Evolutionary conservation across 2,113 vertebrate genomes (phyloP).

Genomic region (Sporophila hypoxantha): DNA sequence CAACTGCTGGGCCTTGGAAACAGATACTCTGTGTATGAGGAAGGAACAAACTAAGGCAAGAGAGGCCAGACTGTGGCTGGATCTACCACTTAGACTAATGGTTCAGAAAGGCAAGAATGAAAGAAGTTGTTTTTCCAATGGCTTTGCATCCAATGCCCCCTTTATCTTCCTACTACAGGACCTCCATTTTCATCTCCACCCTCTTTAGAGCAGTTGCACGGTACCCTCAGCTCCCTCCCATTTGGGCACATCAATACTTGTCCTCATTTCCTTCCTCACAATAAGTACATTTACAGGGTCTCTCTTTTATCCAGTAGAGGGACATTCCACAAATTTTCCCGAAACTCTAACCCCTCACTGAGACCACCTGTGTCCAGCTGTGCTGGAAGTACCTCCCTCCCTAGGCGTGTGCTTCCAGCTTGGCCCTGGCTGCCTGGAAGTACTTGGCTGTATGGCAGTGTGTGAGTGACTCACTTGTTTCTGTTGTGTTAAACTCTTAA

Average conservation of each 20-base stretch:
- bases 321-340: neutral
- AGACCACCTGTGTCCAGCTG: neutral
- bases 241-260: accelerated
- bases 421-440: accelerated
- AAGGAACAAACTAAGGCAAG: neutral
- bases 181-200: neutral
- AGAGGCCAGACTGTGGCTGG: neutral
- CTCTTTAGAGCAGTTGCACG: neutral
- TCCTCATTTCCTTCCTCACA: neutral
- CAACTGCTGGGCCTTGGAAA: constrained; percentile 7
- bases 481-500: neutral
- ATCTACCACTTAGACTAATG: neutral
- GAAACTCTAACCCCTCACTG: neutral
- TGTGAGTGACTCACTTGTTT: neutral
- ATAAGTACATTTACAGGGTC: accelerated
- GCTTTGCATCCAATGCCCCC: neutral
- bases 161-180: neutral
- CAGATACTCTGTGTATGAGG: neutral
- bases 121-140: neutral
- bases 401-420: accelerated
- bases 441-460: accelerated
- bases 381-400: neutral
- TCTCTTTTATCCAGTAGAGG: neutral
- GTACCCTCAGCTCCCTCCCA: neutral
- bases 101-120: neutral